phyloP scores from a whole-genome alignment of 2,888 invertebrate genomes.

The Neria commutata region DNA sequence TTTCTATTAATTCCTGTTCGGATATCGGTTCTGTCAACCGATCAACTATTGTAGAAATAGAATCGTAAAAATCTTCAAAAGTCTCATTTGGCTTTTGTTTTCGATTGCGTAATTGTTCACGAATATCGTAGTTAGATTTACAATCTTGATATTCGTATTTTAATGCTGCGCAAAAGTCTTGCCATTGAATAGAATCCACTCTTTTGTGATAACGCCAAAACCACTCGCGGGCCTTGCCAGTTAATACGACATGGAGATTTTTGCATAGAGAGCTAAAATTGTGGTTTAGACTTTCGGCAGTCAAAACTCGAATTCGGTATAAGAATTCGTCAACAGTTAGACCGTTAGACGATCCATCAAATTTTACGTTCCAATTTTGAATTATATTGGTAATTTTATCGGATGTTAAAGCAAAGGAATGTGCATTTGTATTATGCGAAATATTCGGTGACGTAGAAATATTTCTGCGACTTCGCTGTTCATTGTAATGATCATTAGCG shows the following conservation, averaged over 20 bases:
- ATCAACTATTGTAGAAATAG: neutral
- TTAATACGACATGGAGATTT: slow-evolving; percentile 17
- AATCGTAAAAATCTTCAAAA: neutral
- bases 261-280: slow-evolving; percentile 18
- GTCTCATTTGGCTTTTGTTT: slow-evolving; percentile 16
- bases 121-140: slow-evolving; percentile 14
- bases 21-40: neutral
- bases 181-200: slow-evolving; percentile 9
- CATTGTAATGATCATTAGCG: too few relatives aligned
- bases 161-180: slow-evolving; percentile 15
- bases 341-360: slow-evolving; percentile 19
- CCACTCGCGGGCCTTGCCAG: slow-evolving; percentile 20
- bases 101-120: slow-evolving; percentile 15
- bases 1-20: neutral
- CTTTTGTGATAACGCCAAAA: slow-evolving; percentile 21
- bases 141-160: slow-evolving; percentile 16
- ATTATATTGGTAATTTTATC: slow-evolving; percentile 21
- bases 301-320: slow-evolving; percentile 15
- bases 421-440: neutral
- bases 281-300: slow-evolving; percentile 18
- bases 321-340: slow-evolving; percentile 24
- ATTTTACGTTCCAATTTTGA: slow-evolving; percentile 23
- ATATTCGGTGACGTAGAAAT: too few relatives aligned
- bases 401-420: neutral
- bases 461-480: too few relatives aligned